phyloP scores from a whole-genome alignment of 2,113 vertebrate species.

The Eudorcas thomsonii region DNA sequence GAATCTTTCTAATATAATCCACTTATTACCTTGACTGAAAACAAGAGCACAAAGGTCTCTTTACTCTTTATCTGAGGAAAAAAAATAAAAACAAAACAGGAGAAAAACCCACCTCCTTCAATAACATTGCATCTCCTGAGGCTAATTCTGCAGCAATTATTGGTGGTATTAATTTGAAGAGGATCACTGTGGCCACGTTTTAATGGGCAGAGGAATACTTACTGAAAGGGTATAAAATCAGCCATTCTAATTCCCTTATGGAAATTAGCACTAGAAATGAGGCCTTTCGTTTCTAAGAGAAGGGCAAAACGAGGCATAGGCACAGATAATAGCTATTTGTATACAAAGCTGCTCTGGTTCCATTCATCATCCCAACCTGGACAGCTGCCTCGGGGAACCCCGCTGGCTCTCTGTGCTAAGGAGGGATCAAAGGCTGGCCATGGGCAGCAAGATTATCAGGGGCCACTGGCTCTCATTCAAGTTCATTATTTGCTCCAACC shows the following conservation, averaged over 20 bases:
- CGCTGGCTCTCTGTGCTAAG: neutral
- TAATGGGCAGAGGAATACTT: conserved; percentile 27
- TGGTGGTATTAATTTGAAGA: conserved; percentile 18
- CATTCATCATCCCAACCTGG: neutral
- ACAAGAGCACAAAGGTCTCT: neutral
- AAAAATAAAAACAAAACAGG: neutral
- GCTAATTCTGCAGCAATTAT: conserved; percentile 7
- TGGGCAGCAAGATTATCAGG: neutral
- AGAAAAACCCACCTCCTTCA: neutral
- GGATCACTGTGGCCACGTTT: neutral
- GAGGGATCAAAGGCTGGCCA: neutral
- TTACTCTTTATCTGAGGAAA: neutral
- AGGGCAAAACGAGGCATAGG: neutral
- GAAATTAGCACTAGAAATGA: conserved; percentile 12
- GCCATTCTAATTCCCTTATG: conserved; percentile 17
- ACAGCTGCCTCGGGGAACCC: neutral
- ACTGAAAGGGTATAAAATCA: conserved; percentile 10
- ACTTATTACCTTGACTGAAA: neutral
- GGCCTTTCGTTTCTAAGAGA: neutral
- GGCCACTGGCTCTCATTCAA: neutral
- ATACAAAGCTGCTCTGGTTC: rapidly evolving
- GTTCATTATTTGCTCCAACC: neutral
- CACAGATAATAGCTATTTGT: neutral
- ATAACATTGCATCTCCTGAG: neutral
- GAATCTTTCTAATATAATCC: neutral